Conservation (phyloP, 2,888 invertebrate species). For the Villa cingulata region DNA sequence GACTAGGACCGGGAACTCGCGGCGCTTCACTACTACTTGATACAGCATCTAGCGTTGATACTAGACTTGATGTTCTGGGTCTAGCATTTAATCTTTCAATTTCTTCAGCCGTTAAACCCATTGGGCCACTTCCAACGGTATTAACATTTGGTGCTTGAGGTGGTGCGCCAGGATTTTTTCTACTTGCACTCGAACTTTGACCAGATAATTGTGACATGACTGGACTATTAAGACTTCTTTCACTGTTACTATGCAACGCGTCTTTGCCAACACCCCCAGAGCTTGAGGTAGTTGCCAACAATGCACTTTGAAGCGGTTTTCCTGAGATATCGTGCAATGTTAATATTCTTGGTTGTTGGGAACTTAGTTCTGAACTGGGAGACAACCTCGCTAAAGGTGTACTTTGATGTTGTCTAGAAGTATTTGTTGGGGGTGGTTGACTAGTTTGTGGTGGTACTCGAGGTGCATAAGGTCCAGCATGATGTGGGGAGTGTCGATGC, state of each 20-base stretch:
- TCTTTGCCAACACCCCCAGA: conserved; percentile 80
- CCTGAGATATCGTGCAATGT: conserved; percentile 89
- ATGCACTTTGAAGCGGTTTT: conserved; percentile 77
- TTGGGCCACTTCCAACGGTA: conserved; percentile 51
- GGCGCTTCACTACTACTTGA: conserved; percentile 78
- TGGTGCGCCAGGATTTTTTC: conserved; percentile 55
- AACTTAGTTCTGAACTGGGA: conserved; percentile 82
- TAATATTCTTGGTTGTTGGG: conserved; percentile 82
- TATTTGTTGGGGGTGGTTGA: conserved; percentile 52
- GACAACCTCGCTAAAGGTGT: conserved; percentile 82
- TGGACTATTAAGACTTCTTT: conserved; percentile 80
- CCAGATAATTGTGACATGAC: conserved; percentile 85
- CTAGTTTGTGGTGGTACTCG: conserved; percentile 56
- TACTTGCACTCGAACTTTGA: conserved; percentile 66
- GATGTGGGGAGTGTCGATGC: conserved; percentile 65
- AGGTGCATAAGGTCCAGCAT: conserved; percentile 60
- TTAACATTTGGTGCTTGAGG: conserved; percentile 54
- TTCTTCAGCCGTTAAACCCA: conserved; percentile 85
- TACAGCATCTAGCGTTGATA: conserved; percentile 86
- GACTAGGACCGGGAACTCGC: conserved; percentile 50
- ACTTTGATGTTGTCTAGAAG: conserved; percentile 66
- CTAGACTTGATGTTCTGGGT: conserved; percentile 78
- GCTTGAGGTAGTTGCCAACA: conserved; percentile 78
- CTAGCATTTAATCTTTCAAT: conserved; percentile 79
- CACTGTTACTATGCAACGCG: conserved; percentile 80